Evolutionary conservation across 2,797 vertebrate species (phyloP), one percentile per base, ranked within the genome.

Genomic region (Danio albolineatus): DNA sequence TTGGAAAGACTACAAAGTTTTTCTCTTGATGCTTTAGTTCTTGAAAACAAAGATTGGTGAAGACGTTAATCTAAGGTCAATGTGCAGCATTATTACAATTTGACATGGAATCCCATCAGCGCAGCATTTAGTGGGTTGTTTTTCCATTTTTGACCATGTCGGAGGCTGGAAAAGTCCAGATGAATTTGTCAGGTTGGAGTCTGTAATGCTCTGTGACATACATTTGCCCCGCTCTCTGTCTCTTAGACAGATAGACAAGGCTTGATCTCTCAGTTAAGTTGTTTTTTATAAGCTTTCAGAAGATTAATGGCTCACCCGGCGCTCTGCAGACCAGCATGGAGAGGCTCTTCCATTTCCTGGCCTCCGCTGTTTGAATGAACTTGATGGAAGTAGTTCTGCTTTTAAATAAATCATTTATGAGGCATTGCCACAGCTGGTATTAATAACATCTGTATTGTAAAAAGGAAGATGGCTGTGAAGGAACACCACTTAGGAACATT

Each of bases 181-280:
- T 76, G 43, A 65, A 76, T 73, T 64, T 67, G 53, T 64, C 60
- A 72, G 83, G 73, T 71, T 79, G 71, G 51, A 69, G 67, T 76
- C 36, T 16, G 38, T 84, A 82, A 80, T 82, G 54, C 64, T 59
- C 41, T 9, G 48, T 66, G 79, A 57, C 71, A 62, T 41, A 72
- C 64, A 71, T 71, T 73, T 72, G 53, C 28, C 53, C 76, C 43
- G 10, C 67, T 44, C 56, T 75, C 61, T 75, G 73, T 74, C 82
- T 73, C 71, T 76, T 62, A 84, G 87, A 88, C 82, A 57, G 85
- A 88, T 89, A 85, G 87, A 86, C 65, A 21, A 48, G 62, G 39
- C 7, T 70, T 76, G 76, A 84, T 90, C 83, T 88, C 81, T 79
- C 81, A 79, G 85, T 78, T 86, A 86, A 87, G 28, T 79, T 85